A percentile compares a stretch with the other conserved stretches of the same genome.
phyloP scores from a whole-genome alignment of 2,797 vertebrate species.

The Smutsia gigantea region DNA sequence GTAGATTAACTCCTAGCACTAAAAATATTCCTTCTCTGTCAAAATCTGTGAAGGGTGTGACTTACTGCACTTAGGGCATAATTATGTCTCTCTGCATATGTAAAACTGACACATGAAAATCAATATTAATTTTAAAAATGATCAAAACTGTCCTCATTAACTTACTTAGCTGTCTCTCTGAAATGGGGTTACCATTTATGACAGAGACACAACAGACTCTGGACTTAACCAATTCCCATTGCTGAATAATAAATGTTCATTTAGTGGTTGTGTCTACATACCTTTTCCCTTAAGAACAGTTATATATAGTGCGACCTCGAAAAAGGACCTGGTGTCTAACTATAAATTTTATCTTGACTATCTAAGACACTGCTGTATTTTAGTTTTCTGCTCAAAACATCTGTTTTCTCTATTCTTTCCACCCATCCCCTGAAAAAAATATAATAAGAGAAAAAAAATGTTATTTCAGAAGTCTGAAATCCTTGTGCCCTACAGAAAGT shows the following conservation, averaged over 20 bases:
- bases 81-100: conserved; percentile 56
- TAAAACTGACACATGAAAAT: conserved; percentile 75
- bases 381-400: neutral
- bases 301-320: neutral
- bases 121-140: conserved; percentile 77
- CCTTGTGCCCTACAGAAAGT: neutral
- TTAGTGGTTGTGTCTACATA: neutral
- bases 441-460: neutral
- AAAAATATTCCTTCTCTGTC: conserved; percentile 77
- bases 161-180: conserved; percentile 58
- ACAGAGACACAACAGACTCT: neutral
- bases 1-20: conserved; percentile 75
- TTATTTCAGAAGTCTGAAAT: neutral
- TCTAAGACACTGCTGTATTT: neutral
- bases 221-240: neutral
- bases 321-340: neutral
- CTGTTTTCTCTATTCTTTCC: neutral
- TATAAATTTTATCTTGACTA: neutral
- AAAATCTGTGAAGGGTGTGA: conserved; percentile 67
- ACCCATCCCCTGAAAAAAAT: neutral
- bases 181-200: conserved; percentile 33
- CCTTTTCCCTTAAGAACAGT: neutral
- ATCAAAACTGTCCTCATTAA: conserved; percentile 69
- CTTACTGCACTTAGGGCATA: conserved; percentile 67
- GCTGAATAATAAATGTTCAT: neutral